Evolutionary conservation across 1,140 invertebrate genomes (phyloP), one percentile per base, ranked within the genome.

Genomic region (Ceratina japonica): DNA sequence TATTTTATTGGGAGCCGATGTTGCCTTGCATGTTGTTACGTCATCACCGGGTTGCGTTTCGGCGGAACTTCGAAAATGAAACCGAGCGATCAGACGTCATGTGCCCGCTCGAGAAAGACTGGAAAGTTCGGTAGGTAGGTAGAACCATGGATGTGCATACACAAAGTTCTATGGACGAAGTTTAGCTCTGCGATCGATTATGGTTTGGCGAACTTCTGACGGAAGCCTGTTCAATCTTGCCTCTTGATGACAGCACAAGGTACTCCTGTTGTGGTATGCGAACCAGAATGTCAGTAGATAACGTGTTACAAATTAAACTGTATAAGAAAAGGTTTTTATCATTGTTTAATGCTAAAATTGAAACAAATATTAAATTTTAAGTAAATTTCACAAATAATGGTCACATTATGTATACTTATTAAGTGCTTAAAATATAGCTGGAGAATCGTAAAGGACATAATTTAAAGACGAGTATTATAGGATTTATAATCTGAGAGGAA

Each of bases 1-100:
- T 49, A 51, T 63, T 77, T 58, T 49, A 51, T 63, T 77, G 66
- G 58, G 54, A 61, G 70, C 51, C 56, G 75, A 77, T 77, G 22
- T 52, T 52, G 24, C 20, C 20, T 61, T 24, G 20, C 56, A 22
- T 44, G 4, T 31, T 62, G 51, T 44, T 66, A 24, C 27, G 4
- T 61, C 70, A 61, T 24, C 10, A 3, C 0, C n/a, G 12, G 2
- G 15, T n/a, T n/a, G 8, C 56, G n/a, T 58, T 58, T 75, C 61
- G 52, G 18, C 8, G 10, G n/a, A 66, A 58, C 62, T 66, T 68
- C 18, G 20, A 68, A 16, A 44, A 44, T 44, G 5, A 31, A 74
- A 56, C 49, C 20, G 59, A 20, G 12, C 20, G 20, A 49, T n/a
- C 5, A 56, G 13, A 56, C 22, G 22, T 44, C 37, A 44, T 44